These are phyloP conservation scores for Hippocampus kuda DNA, from an alignment of 2,797 vertebrate species.

Conservation along the genomic window DNA sequence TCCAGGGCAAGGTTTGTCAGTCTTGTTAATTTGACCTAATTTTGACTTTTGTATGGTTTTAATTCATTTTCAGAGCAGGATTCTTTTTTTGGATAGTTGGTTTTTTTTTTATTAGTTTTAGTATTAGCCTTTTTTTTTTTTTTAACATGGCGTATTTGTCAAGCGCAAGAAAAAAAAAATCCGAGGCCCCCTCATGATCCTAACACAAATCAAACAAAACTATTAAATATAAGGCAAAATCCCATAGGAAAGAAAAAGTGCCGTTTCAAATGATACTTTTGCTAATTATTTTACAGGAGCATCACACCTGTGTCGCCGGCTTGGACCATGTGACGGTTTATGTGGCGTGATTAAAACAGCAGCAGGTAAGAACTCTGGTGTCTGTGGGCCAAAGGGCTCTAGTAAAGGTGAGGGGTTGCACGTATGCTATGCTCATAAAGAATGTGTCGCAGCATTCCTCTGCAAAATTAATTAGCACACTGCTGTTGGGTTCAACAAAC, in stretches of 20 bases:
- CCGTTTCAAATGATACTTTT: neutral
- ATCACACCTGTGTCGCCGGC: constrained; percentile 12
- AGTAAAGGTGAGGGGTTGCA: constrained; percentile 24
- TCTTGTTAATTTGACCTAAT: too few relatives aligned
- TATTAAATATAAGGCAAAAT: too few relatives aligned
- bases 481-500: neutral
- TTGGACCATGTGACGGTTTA: constrained; percentile 29
- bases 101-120: constrained; percentile 22
- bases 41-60: too few relatives aligned
- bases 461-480: constrained; percentile 32
- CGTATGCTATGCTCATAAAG: constrained; percentile 7
- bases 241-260: too few relatives aligned
- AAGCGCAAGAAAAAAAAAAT: too few relatives aligned
- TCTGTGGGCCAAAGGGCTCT: constrained; percentile 34
- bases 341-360: constrained; percentile 28
- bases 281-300: neutral
- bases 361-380: constrained; percentile 28
- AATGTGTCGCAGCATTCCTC: constrained; percentile 18
- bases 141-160: too few relatives aligned
- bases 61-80: too few relatives aligned
- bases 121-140: too few relatives aligned
- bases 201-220: too few relatives aligned
- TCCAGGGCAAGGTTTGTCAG: neutral
- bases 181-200: too few relatives aligned
- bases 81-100: too few relatives aligned